These are phyloP conservation scores for Sebastes alutus DNA, from an alignment of 2,797 vertebrate species.

Conservation along the genomic window DNA sequence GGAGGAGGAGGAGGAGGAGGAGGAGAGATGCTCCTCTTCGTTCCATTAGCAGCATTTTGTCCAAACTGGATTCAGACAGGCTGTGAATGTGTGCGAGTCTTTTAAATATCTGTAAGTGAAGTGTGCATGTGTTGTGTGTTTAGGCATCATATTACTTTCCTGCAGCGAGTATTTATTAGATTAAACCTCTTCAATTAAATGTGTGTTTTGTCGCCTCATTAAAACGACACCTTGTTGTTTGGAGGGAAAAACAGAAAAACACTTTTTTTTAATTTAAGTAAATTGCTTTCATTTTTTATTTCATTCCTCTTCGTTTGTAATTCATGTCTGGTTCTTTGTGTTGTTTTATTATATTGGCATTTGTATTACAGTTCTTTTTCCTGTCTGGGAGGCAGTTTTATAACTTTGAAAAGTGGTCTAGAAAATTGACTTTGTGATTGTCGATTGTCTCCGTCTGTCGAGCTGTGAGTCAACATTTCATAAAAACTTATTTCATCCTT, in stretches of 20 bases:
- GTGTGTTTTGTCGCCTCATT: constrained; percentile 27
- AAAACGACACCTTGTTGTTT: constrained; percentile 20
- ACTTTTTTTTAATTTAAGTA: not conserved
- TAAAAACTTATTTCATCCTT: not conserved
- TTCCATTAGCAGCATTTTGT: constrained; percentile 77
- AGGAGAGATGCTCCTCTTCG: constrained; percentile 59
- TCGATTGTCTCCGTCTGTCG: not conserved
- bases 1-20: not conserved
- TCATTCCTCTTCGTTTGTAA: not conserved
- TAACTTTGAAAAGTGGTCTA: not conserved
- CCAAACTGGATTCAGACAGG: constrained; percentile 44
- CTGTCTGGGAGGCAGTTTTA: constrained; percentile 10
- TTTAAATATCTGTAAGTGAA: not conserved
- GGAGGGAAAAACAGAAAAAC: not conserved
- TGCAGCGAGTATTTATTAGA: constrained; percentile 34
- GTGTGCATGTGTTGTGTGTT: too few relatives aligned
- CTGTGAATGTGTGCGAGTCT: not conserved
- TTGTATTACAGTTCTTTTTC: not conserved
- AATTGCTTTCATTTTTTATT: constrained; percentile 5
- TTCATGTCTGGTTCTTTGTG: not conserved
- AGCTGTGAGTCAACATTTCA: not conserved
- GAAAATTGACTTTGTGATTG: constrained; percentile 34
- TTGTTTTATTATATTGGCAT: constrained; percentile 11
- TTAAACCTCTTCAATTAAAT: constrained; percentile 37
- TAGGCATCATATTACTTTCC: constrained; percentile 20